Base-by-base conservation (phyloP, 2,113 vertebrate genomes). In the Indicator indicator region DNA sequence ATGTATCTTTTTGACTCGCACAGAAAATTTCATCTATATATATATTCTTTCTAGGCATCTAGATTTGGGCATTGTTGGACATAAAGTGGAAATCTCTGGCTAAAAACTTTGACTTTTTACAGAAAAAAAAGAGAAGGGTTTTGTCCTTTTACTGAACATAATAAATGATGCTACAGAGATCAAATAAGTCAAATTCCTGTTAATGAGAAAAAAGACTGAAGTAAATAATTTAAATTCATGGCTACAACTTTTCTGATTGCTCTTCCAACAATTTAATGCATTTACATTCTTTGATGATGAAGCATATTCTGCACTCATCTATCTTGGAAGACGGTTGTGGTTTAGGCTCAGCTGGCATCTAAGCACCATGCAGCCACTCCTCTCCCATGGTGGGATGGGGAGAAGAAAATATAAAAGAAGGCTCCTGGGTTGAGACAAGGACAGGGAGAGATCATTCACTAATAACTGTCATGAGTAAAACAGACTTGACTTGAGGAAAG, bases 151-250 rank as follows among this genome's bases (percentile, higher is more conserved):
- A 54, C 63, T 71, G 62, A 86, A 58, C 24, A 23, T 63, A 89
- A 67, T 11, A 83, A 79, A 83, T 63, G 28, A 75, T 79, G 19
- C 27, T 75, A n/a, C n/a, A 58, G 52, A 91, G 42, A 56, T 46
- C 5, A 8, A 74, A 75, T 71, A 0, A 1, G 56, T 83, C 40
- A 63, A 63, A 15, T 80, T 79, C 26, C 26, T 50, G n/a, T 68
- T 95, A 92, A 89, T 50, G 64, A 80, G 48, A 48, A 90, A 84
- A 90, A 64, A 9, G n/a, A 65, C n/a, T 32, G 76, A 91, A 85
- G 30, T 9, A 60, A 85, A 78, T 17, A 78, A 56, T 95, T 90
- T 88, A 82, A 88, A 85, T 86, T 10, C n/a, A 42, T 62, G 62
- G 55, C 46, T 74, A 55, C 60, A 78, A 55, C 23, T 90, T 84